A percentile compares a stretch with the other conserved stretches of the same genome.
These are phyloP conservation scores for Ariolimax columbianus DNA, from an alignment of 2,888 invertebrate species.

Conservation along the genomic window DNA sequence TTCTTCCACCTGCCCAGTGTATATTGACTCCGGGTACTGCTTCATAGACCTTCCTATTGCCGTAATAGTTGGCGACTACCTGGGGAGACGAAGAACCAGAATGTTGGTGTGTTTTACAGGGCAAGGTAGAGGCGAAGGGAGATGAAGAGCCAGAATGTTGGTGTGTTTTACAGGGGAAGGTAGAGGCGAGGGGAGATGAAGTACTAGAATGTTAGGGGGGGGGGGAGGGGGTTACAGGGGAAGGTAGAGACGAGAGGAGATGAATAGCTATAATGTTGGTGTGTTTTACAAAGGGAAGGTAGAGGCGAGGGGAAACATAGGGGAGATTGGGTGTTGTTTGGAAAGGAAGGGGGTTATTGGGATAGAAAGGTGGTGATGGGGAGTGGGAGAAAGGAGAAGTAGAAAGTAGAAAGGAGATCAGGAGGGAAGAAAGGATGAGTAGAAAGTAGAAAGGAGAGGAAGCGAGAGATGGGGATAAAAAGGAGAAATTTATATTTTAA, in stretches of 20 bases:
- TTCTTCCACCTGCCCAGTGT: constrained; percentile 92
- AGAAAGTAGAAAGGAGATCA: constrained; percentile 33
- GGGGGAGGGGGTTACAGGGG: not conserved
- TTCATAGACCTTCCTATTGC: constrained; percentile 84
- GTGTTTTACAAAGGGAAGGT: no score
- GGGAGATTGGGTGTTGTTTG: not conserved
- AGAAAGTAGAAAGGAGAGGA: constrained; percentile 35
- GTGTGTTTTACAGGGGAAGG: not conserved
- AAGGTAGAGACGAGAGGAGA: not conserved
- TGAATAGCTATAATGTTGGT: not conserved
- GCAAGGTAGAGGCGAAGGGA: no score
- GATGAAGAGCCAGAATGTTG: no score
- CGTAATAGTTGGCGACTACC: constrained; percentile 95
- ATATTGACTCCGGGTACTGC: constrained; percentile 88
- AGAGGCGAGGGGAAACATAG: not conserved
- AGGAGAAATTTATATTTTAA: no score
- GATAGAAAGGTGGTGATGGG: constrained; percentile 2
- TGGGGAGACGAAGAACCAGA: constrained; percentile 79
- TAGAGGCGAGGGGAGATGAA: no score
- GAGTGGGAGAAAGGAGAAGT: constrained; percentile 34
- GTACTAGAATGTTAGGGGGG: not conserved
- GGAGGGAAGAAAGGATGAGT: constrained; percentile 25
- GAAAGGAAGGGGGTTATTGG: constrained; percentile 4
- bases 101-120: no score
- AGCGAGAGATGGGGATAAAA: constrained; percentile 4